Evolutionary conservation across 1,140 invertebrate genomes (phyloP).

Genomic region (Platyscapa corneri): DNA sequence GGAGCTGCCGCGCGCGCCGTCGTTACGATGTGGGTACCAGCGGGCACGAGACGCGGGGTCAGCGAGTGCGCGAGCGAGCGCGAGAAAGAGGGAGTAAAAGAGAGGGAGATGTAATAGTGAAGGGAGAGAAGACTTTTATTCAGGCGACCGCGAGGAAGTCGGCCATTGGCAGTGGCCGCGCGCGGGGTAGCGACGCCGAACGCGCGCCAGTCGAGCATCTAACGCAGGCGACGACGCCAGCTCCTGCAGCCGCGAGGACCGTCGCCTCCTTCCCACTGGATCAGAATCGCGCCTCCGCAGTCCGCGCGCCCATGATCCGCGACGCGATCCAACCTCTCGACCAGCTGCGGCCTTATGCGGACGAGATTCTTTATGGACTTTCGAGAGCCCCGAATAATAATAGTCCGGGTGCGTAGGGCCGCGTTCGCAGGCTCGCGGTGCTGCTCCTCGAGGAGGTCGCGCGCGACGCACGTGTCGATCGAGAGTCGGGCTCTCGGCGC

Average conservation of each 20-base stretch:
- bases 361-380: no score
- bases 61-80: slow-evolving; percentile 13
- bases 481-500: no score
- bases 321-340: no score
- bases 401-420: no score
- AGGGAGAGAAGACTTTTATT: slow-evolving; percentile 49
- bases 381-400: no score
- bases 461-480: no score
- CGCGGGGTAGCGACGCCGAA: not conserved
- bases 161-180: slow-evolving; percentile 28
- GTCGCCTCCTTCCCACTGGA: not conserved
- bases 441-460: no score
- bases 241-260: not conserved
- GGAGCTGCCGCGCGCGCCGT: not conserved
- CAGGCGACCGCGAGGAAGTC: slow-evolving; percentile 46
- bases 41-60: slow-evolving; percentile 11
- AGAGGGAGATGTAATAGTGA: slow-evolving; percentile 25
- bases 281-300: not conserved
- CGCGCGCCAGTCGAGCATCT: not conserved
- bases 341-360: no score
- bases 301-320: not conserved
- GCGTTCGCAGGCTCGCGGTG: no score
- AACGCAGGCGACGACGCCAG: not conserved
- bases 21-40: slow-evolving; percentile 12
- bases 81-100: slow-evolving; percentile 9